Evolutionary conservation across 2,888 invertebrate species (phyloP), one percentile per base, ranked within the genome.

Genomic region (Athalia rosae): DNA sequence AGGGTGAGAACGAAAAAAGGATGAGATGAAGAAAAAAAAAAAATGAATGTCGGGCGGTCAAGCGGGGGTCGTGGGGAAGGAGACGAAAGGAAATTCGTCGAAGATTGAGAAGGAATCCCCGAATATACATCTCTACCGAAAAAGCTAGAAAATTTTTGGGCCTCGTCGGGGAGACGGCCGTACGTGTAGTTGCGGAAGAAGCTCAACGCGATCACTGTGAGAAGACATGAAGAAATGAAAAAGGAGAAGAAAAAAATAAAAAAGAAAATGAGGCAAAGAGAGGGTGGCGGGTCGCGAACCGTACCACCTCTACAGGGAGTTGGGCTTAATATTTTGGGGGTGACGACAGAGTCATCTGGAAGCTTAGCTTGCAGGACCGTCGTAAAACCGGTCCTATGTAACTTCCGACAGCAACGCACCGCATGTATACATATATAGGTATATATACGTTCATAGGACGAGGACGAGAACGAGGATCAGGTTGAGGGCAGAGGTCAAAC

Each of bases 351-450:
- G 50, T 58, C 77, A 77, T 77, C 59, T 61, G 58, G 69, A 66
- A 77, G 77, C 77, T 59, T 82, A 82, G 82, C 59, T 4, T 28
- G 79, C 84, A 79, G 78, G 61, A 69, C 64, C 73, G 74, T 81
- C 84, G 80, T 84, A 84, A 84, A 84, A 81, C 76, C 80, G 79
- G 80, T 82, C 81, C 79, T 77, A 81, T 84, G 84, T 67, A 71
- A 71, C 58, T 71, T 59, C 8, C 8, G 59, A 4, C 7, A 13
- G 61, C 28, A 28, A 13, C 61, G 61, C 13, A 15, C 28, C 15
- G 61, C 4, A 61, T 15, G 28, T 15, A 61, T n/a, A n/a, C n/a
- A n/a, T n/a, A n/a, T n/a, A n/a, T n/a, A n/a, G n/a, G n/a, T n/a
- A n/a, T n/a, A n/a, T 13, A 13, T 28, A 28, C 28, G 28, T 28